Evolutionary conservation across 2,888 invertebrate genomes (phyloP).

Genomic region (Cantharis lateralis): DNA sequence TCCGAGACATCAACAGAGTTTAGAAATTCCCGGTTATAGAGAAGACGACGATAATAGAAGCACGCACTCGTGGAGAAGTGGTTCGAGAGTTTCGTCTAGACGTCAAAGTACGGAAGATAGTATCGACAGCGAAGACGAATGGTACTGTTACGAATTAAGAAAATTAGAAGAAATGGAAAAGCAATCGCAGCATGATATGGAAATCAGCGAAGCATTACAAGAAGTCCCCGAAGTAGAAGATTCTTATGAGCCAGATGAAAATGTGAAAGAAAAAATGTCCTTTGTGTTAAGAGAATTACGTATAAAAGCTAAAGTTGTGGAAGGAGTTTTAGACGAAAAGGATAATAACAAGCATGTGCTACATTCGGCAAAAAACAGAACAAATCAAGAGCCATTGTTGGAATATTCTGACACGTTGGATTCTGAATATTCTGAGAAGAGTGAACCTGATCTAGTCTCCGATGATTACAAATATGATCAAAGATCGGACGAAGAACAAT

Average conservation of each 20-base stretch:
- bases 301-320: conserved; percentile 64
- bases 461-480: conserved; percentile 20
- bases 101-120: conserved; percentile 91
- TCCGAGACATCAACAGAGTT: conserved; percentile 74
- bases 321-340: conserved; percentile 52
- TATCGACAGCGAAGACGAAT: conserved; percentile 91
- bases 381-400: conserved; percentile 34
- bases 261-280: conserved; percentile 79
- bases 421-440: conserved; percentile 49
- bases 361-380: conserved; percentile 50
- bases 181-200: conserved; percentile 69
- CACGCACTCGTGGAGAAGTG: conserved; percentile 86
- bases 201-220: conserved; percentile 64
- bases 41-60: conserved; percentile 80
- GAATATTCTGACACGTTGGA: conserved; percentile 60
- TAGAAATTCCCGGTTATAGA: conserved; percentile 73
- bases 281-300: conserved; percentile 77
- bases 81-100: conserved; percentile 82
- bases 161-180: conserved; percentile 87
- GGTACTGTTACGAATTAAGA: conserved; percentile 87
- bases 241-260: conserved; percentile 67
- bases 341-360: conserved; percentile 52
- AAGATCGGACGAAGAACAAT: conserved; percentile 60
- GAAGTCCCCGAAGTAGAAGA: conserved; percentile 60
- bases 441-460: conserved; percentile 1